Conservation (phyloP, 1,140 invertebrate genomes). For the Bombyx mori region DNA sequence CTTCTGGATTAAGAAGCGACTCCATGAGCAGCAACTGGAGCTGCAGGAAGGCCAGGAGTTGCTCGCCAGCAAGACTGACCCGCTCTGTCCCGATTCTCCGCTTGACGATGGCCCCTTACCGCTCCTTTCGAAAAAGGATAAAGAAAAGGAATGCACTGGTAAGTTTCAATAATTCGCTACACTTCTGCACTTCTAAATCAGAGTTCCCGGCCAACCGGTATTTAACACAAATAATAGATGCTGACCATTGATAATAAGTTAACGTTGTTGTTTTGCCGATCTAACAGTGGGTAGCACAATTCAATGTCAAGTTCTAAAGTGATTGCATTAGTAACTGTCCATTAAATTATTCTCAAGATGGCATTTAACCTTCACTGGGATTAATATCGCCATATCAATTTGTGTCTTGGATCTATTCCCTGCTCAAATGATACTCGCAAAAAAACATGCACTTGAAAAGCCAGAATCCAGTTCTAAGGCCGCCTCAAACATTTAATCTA, state of each 20-base stretch:
- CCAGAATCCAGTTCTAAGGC: constrained; percentile 49
- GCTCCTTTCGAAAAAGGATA: constrained; percentile 73
- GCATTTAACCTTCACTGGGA: too few relatives aligned
- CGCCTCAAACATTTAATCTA: constrained; percentile 34
- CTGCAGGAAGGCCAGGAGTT: constrained; percentile 84
- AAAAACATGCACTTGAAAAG: constrained; percentile 20
- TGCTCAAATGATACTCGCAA: constrained; percentile 22
- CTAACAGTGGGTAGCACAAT: too few relatives aligned
- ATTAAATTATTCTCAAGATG: too few relatives aligned
- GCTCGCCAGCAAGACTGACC: constrained; percentile 70
- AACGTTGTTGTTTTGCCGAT: not conserved
- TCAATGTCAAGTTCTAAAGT: too few relatives aligned
- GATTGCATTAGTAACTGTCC: too few relatives aligned
- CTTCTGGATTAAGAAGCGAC: constrained; percentile 88
- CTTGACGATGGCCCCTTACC: constrained; percentile 72
- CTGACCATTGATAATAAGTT: too few relatives aligned
- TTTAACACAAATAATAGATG: too few relatives aligned
- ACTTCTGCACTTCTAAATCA: too few relatives aligned
- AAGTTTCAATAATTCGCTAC: constrained; percentile 18
- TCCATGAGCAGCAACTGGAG: constrained; percentile 89
- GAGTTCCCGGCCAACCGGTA: too few relatives aligned
- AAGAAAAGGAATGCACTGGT: constrained; percentile 66
- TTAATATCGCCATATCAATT: too few relatives aligned
- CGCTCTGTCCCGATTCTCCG: constrained; percentile 63
- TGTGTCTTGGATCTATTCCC: too few relatives aligned